These are phyloP conservation scores for Pollenia griseotomentosa DNA, from an alignment of 2,888 invertebrate species.

Conservation along the genomic window DNA sequence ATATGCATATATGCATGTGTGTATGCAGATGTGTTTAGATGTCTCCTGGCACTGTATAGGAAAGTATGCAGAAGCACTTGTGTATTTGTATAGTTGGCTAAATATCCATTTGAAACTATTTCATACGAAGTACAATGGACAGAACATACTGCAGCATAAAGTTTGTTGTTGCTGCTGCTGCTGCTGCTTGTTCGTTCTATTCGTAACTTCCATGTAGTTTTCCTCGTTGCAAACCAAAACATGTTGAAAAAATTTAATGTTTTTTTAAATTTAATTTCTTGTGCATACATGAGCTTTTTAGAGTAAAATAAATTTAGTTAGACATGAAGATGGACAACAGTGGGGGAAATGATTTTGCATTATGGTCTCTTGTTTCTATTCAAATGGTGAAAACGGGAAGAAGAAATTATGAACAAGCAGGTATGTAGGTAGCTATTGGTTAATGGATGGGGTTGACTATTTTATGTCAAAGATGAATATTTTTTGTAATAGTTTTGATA, in stretches of 20 bases:
- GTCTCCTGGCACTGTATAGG: background rate
- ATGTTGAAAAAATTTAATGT: slow-evolving; percentile 14
- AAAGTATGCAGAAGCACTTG: slow-evolving; percentile 17
- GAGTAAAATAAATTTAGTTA: slow-evolving; percentile 47
- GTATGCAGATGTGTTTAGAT: background rate
- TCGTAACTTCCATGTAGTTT: slow-evolving; percentile 1
- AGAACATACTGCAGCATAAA: slow-evolving; percentile 69
- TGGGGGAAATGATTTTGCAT: slow-evolving; percentile 28
- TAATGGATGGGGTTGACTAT: background rate
- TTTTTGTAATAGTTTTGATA: no score
- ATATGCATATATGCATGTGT: background rate
- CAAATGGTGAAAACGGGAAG: slow-evolving; percentile 2
- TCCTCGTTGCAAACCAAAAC: slow-evolving; percentile 36
- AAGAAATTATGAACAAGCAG: background rate
- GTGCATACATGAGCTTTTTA: slow-evolving; percentile 48
- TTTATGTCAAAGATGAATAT: background rate
- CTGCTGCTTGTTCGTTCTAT: slow-evolving; percentile 30
- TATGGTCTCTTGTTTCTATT: slow-evolving; percentile 9
- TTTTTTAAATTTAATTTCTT: slow-evolving; percentile 53
- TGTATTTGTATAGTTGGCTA: slow-evolving; percentile 24
- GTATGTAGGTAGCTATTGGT: background rate
- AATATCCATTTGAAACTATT: slow-evolving; percentile 48
- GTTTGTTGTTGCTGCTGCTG: slow-evolving; percentile 66
- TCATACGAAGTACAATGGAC: slow-evolving; percentile 32
- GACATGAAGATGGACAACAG: background rate